A percentile compares a stretch with the other conserved stretches of the same genome.
phyloP scores from a whole-genome alignment of 1,140 invertebrate species.

The Drosophila pachea region DNA sequence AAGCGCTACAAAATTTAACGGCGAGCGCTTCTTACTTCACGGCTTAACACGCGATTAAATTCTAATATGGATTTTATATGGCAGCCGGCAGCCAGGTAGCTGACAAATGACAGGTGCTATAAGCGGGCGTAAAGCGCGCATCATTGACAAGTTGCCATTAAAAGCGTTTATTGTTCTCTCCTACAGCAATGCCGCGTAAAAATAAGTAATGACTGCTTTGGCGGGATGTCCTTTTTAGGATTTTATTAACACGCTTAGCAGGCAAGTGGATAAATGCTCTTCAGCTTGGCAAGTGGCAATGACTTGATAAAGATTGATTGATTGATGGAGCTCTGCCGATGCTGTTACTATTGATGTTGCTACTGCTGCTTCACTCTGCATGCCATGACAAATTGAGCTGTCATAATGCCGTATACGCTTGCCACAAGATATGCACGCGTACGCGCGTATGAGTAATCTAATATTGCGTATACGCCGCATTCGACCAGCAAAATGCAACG shows the following conservation, averaged over 20 bases:
- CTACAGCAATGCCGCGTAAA: slow-evolving; percentile 38
- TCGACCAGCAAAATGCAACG: slow-evolving; percentile 6
- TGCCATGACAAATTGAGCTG: slow-evolving; percentile 69
- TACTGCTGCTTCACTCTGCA: slow-evolving; percentile 18
- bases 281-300: slow-evolving; percentile 51
- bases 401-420: slow-evolving; percentile 55
- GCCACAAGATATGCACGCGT: slow-evolving; percentile 16
- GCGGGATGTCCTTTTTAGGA: slow-evolving; percentile 16
- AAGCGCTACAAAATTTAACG: slow-evolving; percentile 48
- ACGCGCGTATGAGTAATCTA: slow-evolving; percentile 34
- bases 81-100: slow-evolving; percentile 8
- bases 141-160: slow-evolving; percentile 58
- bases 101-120: slow-evolving; percentile 42
- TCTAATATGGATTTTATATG: slow-evolving; percentile 71
- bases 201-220: slow-evolving; percentile 51
- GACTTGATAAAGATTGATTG: slow-evolving; percentile 72
- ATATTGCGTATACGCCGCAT: slow-evolving; percentile 30
- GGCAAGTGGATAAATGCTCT: slow-evolving; percentile 19
- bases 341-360: too few species aligned
- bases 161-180: slow-evolving; percentile 64
- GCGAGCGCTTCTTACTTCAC: slow-evolving; percentile 37
- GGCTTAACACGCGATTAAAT: slow-evolving; percentile 71
- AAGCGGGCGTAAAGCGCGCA: slow-evolving; percentile 19
- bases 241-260: slow-evolving; percentile 62
- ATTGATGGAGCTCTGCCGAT: slow-evolving; percentile 33